Base-by-base conservation (phyloP, 2,888 invertebrate species). In the Apantesis nais region DNA sequence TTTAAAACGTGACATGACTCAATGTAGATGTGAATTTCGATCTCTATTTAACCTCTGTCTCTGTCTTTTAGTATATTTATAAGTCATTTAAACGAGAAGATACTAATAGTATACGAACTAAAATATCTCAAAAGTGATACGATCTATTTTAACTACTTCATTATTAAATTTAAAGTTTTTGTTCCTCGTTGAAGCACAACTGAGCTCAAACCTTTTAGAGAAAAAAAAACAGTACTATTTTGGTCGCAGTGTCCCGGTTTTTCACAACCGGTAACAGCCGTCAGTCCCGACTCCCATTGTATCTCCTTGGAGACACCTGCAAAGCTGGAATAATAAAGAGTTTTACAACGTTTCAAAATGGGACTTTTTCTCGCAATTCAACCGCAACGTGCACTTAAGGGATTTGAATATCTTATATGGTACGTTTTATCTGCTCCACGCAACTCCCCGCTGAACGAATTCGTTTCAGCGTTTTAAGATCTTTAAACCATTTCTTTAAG, bases 361-460 rank as follows among this genome's bases (percentile, higher is more conserved):
- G 91, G 90, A 92, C 91, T 93, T 94, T 94, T 94, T 93, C 93
- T 88, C 93, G 92, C 93, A 92, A 91, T 92, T 91, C 93, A 92
- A 93, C 94, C 94, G 91, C 94, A 91, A 85, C 92, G 93, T 93
- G 93, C 94, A 95, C 94, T 95, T 94, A 94, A 93, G 94, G 94
- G 94, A 94, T 94, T 94, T 94, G 94, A 94, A 95, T 94, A 93
- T 93, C 94, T 94, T 93, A 94, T 91, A 89, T 89, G 89, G 89
- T 85, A 85, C 92, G 92, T 89, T 92, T 93, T 94, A 93, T 93
- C 91, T 92, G 89, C 91, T 88, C 88, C 85, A 88, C 88, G 89
- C 88, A 90, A 90, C 87, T 89, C 89, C 83, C 85, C 78, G 78
- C 75, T 83, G 89, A 87, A 88, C 86, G 89, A 88, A 90, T 90